These are phyloP conservation scores for Embiotoca jacksoni DNA, from an alignment of 2,113 vertebrate species.

Conservation along the genomic window DNA sequence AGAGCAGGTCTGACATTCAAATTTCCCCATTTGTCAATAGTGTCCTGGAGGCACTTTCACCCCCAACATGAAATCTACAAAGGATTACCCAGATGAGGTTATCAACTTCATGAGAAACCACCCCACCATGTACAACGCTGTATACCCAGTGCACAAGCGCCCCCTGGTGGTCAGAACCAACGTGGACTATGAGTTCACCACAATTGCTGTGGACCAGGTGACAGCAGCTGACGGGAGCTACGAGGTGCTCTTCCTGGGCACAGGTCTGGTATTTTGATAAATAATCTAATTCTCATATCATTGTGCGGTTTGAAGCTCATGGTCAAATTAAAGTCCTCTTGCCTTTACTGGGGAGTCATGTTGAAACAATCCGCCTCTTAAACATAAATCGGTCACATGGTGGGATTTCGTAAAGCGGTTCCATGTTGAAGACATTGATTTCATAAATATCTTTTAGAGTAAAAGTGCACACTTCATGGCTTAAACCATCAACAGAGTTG, in stretches of 20 bases:
- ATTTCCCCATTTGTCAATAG: conserved; percentile 73
- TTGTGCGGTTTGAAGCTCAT: neutral
- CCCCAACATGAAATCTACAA: conserved; percentile 98
- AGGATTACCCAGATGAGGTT: conserved; percentile 98
- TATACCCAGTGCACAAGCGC: conserved; percentile 96
- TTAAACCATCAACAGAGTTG: neutral
- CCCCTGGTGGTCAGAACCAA: conserved; percentile 96
- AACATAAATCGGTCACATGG: conserved; percentile 1
- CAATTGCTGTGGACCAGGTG: conserved; percentile 97
- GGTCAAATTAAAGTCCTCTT: neutral
- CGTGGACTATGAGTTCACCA: conserved; percentile 96
- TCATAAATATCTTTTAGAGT: no score
- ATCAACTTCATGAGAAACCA: conserved; percentile 99
- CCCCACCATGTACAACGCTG: conserved; percentile 95
- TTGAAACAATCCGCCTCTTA: neutral
- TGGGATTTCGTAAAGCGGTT: neutral
- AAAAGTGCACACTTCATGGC: neutral
- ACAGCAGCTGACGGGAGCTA: conserved; percentile 97
- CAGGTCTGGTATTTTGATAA: conserved; percentile 85
- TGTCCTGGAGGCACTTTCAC: conserved; percentile 99
- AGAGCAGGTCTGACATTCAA: conserved; percentile 11
- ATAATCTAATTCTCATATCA: neutral
- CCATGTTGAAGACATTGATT: neutral
- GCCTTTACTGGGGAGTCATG: neutral
- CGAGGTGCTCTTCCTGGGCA: conserved; percentile 99